Percentiles rank a stretch among this genome's conserved stretches.
phyloP scores from a whole-genome alignment of 2,113 vertebrate genomes.

The Cyphomyrus discorhynchus region DNA sequence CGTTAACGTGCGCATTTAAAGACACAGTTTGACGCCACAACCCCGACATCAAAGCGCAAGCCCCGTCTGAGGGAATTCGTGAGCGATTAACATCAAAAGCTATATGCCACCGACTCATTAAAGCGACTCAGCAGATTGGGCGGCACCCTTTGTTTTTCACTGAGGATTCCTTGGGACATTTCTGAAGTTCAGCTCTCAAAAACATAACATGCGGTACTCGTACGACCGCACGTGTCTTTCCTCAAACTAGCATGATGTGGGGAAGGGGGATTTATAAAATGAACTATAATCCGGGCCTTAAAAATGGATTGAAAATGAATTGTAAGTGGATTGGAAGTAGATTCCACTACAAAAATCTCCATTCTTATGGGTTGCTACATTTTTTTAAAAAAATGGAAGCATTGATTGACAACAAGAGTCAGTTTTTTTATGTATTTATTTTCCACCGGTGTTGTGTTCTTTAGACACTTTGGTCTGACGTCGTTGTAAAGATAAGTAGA shows the following conservation, averaged over 20 bases:
- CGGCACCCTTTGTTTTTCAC: neutral
- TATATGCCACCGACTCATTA: neutral
- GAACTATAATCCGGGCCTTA: neutral
- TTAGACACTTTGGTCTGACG: neutral
- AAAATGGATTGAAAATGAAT: neutral
- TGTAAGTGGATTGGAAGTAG: neutral
- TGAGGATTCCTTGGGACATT: neutral
- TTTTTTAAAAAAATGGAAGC: neutral
- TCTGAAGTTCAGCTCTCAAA: neutral
- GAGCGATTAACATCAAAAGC: neutral
- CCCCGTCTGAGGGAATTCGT: neutral
- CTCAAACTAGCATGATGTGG: neutral
- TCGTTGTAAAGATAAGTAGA: neutral
- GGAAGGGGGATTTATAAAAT: neutral
- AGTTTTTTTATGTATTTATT: neutral
- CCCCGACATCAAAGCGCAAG: neutral
- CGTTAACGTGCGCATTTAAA: conserved; percentile 1
- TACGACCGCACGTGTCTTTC: neutral
- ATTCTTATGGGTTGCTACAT: neutral
- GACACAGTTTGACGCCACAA: neutral
- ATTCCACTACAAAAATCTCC: neutral
- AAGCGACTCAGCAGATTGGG: neutral
- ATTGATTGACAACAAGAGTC: neutral
- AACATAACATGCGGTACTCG: neutral
- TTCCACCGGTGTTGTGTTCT: neutral